These are phyloP conservation scores for Hydrozoanthus tunicans DNA, from an alignment of 64 coral and sea anemone genomes.

Conservation along the genomic window DNA sequence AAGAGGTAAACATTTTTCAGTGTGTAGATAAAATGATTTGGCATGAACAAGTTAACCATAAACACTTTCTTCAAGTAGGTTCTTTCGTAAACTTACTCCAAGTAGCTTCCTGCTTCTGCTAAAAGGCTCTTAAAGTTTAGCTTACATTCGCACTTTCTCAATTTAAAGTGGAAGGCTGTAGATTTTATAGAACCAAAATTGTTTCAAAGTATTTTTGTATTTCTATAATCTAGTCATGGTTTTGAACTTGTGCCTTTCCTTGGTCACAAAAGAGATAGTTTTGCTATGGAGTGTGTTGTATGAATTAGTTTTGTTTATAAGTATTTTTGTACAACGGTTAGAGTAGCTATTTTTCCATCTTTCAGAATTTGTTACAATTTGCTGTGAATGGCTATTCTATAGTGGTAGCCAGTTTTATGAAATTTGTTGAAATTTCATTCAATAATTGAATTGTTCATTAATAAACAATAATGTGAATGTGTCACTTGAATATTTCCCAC, in stretches of 20 bases:
- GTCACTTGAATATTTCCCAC: not conserved
- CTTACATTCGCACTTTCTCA: not conserved
- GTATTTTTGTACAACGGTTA: slow-evolving; percentile 44
- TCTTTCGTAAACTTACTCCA: not conserved
- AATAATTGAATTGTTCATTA: slow-evolving; percentile 3
- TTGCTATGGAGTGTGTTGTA: slow-evolving; percentile 26
- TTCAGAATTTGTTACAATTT: slow-evolving; percentile 25
- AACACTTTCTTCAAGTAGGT: not conserved
- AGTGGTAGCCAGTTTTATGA: not conserved
- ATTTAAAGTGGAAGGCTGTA: slow-evolving; percentile 29
- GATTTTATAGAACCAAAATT: slow-evolving; percentile 15
- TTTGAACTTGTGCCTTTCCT: slow-evolving; percentile 31
- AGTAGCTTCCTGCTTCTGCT: not conserved
- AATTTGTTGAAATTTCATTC: not conserved
- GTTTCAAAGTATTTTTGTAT: slow-evolving; percentile 43
- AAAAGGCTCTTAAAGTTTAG: not conserved
- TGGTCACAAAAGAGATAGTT: slow-evolving; percentile 39
- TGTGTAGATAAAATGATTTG: not conserved
- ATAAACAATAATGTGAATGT: not conserved
- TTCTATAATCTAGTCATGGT: not conserved
- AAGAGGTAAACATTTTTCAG: not conserved
- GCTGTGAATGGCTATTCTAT: not conserved
- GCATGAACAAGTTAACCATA: not conserved
- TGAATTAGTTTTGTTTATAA: slow-evolving; percentile 27
- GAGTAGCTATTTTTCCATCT: slow-evolving; percentile 30